These are phyloP conservation scores for Nyctalus aviator DNA, from an alignment of 2,797 vertebrate genomes.

Conservation along the genomic window DNA sequence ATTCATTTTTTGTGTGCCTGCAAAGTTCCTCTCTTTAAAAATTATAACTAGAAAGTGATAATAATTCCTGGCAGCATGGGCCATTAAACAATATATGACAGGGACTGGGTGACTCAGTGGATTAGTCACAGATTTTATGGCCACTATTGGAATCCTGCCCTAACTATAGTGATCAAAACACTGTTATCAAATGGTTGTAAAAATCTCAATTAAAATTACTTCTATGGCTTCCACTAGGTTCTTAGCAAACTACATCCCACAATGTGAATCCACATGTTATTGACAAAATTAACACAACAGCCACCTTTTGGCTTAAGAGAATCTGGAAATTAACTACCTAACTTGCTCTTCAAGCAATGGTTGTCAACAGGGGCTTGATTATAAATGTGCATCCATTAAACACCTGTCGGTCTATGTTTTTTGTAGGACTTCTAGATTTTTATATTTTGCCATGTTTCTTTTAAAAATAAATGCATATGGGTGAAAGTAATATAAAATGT, in stretches of 20 bases:
- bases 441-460: not conserved
- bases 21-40: constrained; percentile 86
- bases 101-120: constrained; percentile 88
- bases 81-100: constrained; percentile 91
- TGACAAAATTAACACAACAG: constrained; percentile 84
- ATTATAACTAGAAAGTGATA: constrained; percentile 87
- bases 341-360: constrained; percentile 64
- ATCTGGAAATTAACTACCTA: constrained; percentile 75
- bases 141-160: constrained; percentile 89
- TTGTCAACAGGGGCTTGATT: constrained; percentile 55
- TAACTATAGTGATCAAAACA: constrained; percentile 89
- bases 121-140: constrained; percentile 91
- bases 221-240: constrained; percentile 85
- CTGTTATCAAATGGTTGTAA: constrained; percentile 90
- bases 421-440: not conserved
- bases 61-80: constrained; percentile 89
- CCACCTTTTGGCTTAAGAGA: constrained; percentile 82
- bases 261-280: constrained; percentile 82
- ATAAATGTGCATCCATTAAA: constrained; percentile 71
- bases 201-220: constrained; percentile 91
- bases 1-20: constrained; percentile 78
- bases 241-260: constrained; percentile 83
- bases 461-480: not conserved
- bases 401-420: constrained; percentile 66
- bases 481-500: constrained; percentile 51